Conservation (phyloP, 1,140 invertebrate species). For the Andrena cerasifolii region DNA sequence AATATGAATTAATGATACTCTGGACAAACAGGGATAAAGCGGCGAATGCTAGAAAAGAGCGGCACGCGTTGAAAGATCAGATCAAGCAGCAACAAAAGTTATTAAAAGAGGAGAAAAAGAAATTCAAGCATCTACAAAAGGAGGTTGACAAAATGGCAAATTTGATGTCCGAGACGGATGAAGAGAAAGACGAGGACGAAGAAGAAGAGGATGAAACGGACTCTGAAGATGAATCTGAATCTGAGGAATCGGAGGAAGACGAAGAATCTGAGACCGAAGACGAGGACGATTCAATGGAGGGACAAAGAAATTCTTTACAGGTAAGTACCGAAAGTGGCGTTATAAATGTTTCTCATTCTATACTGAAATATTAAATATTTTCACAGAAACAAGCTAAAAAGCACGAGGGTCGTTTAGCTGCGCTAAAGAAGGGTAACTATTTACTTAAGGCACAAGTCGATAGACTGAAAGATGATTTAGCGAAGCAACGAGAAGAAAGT, state of each 20-base stretch:
- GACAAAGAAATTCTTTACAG: conserved; percentile 75
- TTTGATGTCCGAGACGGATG: conserved; percentile 90
- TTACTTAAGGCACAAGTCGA: conserved; percentile 93
- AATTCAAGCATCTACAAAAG: conserved; percentile 90
- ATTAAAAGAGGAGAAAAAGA: conserved; percentile 88
- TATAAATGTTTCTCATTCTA: neutral
- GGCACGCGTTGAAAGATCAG: conserved; percentile 89
- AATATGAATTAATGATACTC: neutral
- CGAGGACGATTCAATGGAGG: conserved; percentile 82
- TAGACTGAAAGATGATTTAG: conserved; percentile 91
- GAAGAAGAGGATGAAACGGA: conserved; percentile 84
- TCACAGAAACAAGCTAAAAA: conserved; percentile 85
- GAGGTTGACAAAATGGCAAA: conserved; percentile 95
- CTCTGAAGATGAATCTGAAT: conserved; percentile 84
- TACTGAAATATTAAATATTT: conserved; percentile 8
- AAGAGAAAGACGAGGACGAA: conserved; percentile 85
- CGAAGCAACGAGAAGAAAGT: conserved; percentile 91
- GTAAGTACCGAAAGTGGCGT: conserved; percentile 52
- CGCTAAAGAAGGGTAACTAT: conserved; percentile 93
- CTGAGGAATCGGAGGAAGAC: conserved; percentile 85
- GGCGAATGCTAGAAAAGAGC: conserved; percentile 89
- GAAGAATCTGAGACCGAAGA: conserved; percentile 85
- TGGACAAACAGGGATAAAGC: conserved; percentile 85
- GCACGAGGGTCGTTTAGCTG: conserved; percentile 89
- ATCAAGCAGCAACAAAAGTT: conserved; percentile 90